Percentiles rank a stretch among this genome's conserved stretches.
Conservation (phyloP, 2,888 invertebrate genomes). For the Apodemia duryi region DNA sequence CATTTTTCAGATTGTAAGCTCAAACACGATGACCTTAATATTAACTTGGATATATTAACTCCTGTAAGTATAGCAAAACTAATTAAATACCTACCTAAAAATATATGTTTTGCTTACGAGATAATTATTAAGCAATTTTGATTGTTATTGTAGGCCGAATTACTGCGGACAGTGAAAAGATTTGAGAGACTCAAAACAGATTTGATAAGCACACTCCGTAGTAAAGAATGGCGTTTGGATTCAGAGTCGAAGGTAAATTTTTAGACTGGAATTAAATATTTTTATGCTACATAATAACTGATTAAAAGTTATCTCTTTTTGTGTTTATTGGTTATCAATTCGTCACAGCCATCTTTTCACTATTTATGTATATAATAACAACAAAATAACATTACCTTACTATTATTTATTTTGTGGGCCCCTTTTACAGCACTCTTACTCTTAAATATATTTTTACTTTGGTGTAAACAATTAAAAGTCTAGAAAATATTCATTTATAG, state of each 20-base stretch:
- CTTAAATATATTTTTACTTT: too few relatives aligned
- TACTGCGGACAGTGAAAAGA: constrained; percentile 68
- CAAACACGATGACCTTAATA: constrained; percentile 74
- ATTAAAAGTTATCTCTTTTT: too few relatives aligned
- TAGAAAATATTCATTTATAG: too few relatives aligned
- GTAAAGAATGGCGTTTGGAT: constrained; percentile 74
- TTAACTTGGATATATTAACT: constrained; percentile 69
- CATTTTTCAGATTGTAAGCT: constrained; percentile 67
- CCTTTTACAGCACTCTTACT: too few relatives aligned
- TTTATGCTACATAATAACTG: too few relatives aligned
- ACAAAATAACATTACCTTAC: too few relatives aligned
- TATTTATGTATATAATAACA: too few relatives aligned
- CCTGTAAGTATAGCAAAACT: constrained; percentile 49
- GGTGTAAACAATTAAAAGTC: too few relatives aligned
- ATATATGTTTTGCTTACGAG: background rate
- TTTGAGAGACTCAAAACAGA: constrained; percentile 74
- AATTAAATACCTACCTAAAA: background rate
- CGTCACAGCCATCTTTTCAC: too few relatives aligned
- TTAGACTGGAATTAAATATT: background rate
- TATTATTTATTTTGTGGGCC: too few relatives aligned
- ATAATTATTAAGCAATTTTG: background rate
- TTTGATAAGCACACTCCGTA: constrained; percentile 67
- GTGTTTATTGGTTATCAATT: too few relatives aligned
- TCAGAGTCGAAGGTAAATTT: constrained; percentile 68
- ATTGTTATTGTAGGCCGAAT: constrained; percentile 54